These are phyloP conservation scores for Mustelus asterias DNA, from an alignment of 2,113 vertebrate genomes.

Conservation along the genomic window DNA sequence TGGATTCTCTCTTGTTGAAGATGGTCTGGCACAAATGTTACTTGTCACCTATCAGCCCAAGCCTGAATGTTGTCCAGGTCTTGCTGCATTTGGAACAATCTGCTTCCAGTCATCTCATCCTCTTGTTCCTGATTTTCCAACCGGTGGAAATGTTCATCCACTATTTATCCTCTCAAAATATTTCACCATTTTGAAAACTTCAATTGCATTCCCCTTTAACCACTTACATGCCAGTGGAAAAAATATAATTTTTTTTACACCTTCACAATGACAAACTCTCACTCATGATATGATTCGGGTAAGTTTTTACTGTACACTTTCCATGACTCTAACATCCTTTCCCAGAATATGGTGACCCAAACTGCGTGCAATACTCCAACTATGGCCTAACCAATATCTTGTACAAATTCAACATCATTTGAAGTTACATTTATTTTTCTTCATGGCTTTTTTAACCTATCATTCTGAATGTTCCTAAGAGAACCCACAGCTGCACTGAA, in stretches of 20 bases:
- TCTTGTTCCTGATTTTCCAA: background rate
- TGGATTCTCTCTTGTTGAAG: too few relatives aligned
- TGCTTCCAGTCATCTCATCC: background rate
- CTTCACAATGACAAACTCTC: background rate
- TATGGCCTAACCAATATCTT: background rate
- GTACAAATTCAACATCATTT: background rate
- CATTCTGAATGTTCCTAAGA: background rate
- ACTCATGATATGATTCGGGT: background rate
- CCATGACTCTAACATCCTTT: background rate
- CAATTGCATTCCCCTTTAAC: background rate
- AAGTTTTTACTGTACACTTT: background rate
- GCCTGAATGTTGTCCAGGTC: too few relatives aligned
- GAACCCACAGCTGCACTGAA: background rate
- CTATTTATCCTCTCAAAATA: background rate
- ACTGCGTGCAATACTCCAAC: background rate
- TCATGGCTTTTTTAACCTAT: background rate
- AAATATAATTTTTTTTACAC: background rate
- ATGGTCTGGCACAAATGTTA: too few relatives aligned
- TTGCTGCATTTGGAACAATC: too few relatives aligned
- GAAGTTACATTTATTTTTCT: slow-evolving; percentile 8
- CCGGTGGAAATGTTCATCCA: background rate
- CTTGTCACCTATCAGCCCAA: too few relatives aligned
- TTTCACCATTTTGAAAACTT: background rate
- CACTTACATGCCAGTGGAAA: background rate
- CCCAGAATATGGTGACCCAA: background rate